Conservation (phyloP, 2,888 invertebrate species). For the Sinodicranocentrus sp. region DNA sequence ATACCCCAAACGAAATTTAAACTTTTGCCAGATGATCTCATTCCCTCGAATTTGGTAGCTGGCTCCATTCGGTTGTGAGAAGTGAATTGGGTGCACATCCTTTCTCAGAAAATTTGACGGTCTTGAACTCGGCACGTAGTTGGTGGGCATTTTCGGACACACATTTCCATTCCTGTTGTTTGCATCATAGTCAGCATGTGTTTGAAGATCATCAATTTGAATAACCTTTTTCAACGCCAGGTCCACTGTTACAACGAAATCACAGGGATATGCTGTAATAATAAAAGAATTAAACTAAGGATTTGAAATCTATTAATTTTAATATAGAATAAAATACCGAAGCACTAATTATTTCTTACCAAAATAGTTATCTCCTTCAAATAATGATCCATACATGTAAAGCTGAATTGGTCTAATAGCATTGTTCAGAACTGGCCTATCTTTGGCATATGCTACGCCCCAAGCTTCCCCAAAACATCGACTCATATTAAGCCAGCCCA, state of each 20-base stretch:
- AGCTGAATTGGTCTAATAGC: slow-evolving; percentile 55
- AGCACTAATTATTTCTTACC: slow-evolving; percentile 51
- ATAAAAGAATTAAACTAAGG: not conserved
- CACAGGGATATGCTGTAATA: slow-evolving; percentile 68
- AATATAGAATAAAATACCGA: not conserved
- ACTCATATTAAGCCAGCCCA: slow-evolving; percentile 61
- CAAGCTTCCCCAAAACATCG: slow-evolving; percentile 53
- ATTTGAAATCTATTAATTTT: too few relatives aligned
- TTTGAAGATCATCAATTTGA: slow-evolving; percentile 53
- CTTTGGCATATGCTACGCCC: slow-evolving; percentile 42
- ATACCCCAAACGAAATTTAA: slow-evolving; percentile 62
- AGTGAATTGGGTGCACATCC: slow-evolving; percentile 48
- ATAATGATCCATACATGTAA: slow-evolving; percentile 52
- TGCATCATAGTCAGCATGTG: slow-evolving; percentile 40
- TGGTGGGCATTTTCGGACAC: not conserved
- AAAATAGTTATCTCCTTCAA: slow-evolving; percentile 49
- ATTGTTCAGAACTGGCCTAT: slow-evolving; percentile 3
- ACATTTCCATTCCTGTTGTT: slow-evolving; percentile 41
- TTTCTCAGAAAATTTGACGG: slow-evolving; percentile 37
- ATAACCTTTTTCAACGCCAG: slow-evolving; percentile 33
- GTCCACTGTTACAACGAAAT: slow-evolving; percentile 59
- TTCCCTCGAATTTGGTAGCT: slow-evolving; percentile 56
- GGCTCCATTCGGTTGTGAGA: slow-evolving; percentile 46
- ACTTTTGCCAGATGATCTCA: slow-evolving; percentile 67
- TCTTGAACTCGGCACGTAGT: slow-evolving; percentile 26